Conservation (phyloP, 2,113 vertebrate species). For the Macaca nemestrina region DNA sequence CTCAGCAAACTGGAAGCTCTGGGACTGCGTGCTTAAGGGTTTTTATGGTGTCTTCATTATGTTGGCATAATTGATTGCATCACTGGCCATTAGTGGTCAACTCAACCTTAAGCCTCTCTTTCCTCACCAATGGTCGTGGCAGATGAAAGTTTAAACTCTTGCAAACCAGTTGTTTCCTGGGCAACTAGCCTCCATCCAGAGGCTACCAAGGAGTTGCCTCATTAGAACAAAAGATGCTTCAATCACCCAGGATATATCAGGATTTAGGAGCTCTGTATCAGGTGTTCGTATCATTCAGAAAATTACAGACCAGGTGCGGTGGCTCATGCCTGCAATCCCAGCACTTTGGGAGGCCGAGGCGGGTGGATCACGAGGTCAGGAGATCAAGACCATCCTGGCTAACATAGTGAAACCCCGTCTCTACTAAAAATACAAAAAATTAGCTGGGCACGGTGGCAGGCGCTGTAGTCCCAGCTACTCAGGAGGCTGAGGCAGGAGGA, state of each 20-base stretch:
- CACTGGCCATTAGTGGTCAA: not conserved
- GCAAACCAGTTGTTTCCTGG: not conserved
- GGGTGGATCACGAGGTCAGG: too few species aligned
- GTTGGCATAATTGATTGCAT: not conserved
- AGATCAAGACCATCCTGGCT: too few species aligned
- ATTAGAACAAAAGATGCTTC: not conserved
- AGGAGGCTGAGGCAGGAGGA: too few species aligned
- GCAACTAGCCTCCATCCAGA: not conserved
- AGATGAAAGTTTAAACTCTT: not conserved
- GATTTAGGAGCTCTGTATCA: not conserved
- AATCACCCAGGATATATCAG: not conserved
- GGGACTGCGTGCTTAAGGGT: not conserved
- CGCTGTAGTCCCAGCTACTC: too few species aligned
- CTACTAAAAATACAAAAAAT: too few species aligned
- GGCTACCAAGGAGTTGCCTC: not conserved
- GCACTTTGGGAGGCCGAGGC: too few species aligned
- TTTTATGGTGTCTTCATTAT: not conserved
- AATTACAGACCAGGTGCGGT: not conserved
- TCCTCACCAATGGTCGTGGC: not conserved
- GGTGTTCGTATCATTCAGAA: not conserved
- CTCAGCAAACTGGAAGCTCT: not conserved
- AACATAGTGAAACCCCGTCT: too few species aligned
- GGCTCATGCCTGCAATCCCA: too few species aligned
- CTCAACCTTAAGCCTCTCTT: not conserved
- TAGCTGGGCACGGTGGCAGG: too few species aligned